These are phyloP conservation scores for Phrynosoma blainvillii DNA, from an alignment of 2,113 vertebrate genomes.

Conservation along the genomic window DNA sequence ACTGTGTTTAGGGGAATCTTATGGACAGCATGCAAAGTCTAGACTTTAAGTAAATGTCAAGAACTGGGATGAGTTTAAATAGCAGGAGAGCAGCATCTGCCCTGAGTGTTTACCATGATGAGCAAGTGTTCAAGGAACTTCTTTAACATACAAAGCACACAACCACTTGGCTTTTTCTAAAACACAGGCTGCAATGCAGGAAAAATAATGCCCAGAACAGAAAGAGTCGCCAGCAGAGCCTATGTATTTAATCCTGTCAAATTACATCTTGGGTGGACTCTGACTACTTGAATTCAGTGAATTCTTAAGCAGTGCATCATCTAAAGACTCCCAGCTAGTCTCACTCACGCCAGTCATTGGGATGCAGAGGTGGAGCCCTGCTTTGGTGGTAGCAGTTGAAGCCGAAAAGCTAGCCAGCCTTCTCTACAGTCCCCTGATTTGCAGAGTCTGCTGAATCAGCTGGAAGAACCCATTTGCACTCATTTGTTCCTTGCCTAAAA, in stretches of 20 bases:
- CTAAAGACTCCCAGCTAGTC: too few species aligned
- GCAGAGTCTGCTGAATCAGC: not conserved
- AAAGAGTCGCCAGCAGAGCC: not conserved
- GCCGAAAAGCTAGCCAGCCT: not conserved
- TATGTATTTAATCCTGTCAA: not conserved
- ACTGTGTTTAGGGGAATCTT: not conserved
- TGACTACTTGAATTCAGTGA: too few species aligned
- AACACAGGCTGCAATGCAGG: not conserved
- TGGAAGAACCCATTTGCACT: not conserved
- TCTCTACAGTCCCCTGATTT: not conserved
- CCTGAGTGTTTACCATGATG: not conserved
- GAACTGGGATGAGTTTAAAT: not conserved
- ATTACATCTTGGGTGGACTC: not conserved
- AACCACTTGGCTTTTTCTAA: not conserved
- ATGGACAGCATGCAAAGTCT: not conserved
- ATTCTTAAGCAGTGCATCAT: not conserved
- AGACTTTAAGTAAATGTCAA: not conserved
- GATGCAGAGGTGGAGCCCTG: not conserved
- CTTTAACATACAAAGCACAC: not conserved
- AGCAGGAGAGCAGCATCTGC: not conserved
- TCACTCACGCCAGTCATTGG: not conserved
- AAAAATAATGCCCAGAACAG: not conserved
- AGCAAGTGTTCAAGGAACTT: not conserved
- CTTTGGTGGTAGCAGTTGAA: not conserved
- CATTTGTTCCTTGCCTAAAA: too few species aligned